These are phyloP conservation scores for Ips nitidus DNA, from an alignment of 1,140 invertebrate species.

Conservation along the genomic window DNA sequence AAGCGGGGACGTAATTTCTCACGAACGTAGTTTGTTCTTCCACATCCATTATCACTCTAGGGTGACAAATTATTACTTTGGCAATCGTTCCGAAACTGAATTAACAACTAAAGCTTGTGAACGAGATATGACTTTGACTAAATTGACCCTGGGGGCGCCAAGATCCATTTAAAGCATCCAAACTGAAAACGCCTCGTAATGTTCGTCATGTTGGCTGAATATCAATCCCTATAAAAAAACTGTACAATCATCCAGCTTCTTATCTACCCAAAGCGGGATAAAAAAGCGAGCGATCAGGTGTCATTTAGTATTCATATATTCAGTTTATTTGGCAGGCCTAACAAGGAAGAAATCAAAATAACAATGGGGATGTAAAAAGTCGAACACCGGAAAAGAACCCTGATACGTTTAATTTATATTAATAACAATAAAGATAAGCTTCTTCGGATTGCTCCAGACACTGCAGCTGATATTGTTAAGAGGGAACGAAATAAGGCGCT, in stretches of 20 bases:
- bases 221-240: slow-evolving; percentile 26
- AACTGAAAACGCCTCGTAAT: slow-evolving; percentile 16
- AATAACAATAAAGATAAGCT: slow-evolving; percentile 38
- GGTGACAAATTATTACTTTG: slow-evolving; percentile 8
- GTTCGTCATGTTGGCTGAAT: slow-evolving; percentile 17
- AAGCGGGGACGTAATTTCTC: slow-evolving; percentile 12
- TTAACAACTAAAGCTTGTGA: neutral
- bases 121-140: slow-evolving; percentile 3
- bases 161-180: slow-evolving; percentile 4
- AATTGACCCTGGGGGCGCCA: slow-evolving; percentile 8
- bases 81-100: neutral
- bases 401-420: slow-evolving; percentile 38
- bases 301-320: slow-evolving; percentile 40
- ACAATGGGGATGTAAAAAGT: slow-evolving; percentile 33
- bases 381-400: slow-evolving; percentile 13
- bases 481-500: too few relatives aligned
- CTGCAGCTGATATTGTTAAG: too few relatives aligned
- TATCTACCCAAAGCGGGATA: slow-evolving; percentile 24
- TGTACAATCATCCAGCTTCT: slow-evolving; percentile 29
- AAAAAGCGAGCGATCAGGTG: slow-evolving; percentile 33
- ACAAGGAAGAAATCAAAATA: slow-evolving; percentile 35
- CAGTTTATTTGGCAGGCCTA: slow-evolving; percentile 36
- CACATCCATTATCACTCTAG: slow-evolving; percentile 1
- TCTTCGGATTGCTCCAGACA: slow-evolving; percentile 29
- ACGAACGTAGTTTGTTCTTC: neutral